Conservation (phyloP, 1,140 invertebrate species). For the Drosophila tsacasi region DNA sequence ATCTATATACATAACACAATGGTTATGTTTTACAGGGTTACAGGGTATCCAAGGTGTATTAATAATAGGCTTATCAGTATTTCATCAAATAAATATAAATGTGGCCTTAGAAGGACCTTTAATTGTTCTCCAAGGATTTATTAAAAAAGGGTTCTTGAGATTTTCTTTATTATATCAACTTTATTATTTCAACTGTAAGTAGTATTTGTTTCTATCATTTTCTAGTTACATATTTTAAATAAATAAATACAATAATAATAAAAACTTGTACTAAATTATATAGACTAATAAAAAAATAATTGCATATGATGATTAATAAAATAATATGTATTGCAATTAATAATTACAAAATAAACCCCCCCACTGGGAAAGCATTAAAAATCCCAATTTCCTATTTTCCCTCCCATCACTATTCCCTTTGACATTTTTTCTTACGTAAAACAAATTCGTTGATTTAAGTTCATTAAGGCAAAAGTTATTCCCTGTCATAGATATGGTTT, state of each 20-base stretch:
- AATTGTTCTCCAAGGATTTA: background rate
- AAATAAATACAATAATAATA: too few relatives aligned
- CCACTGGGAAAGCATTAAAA: background rate
- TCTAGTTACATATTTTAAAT: too few relatives aligned
- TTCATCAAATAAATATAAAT: background rate
- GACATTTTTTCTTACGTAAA: background rate
- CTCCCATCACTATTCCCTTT: background rate
- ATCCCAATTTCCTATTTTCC: background rate
- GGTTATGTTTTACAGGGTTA: conserved; percentile 16
- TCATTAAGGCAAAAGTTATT: background rate
- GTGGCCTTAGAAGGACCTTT: fast-evolving
- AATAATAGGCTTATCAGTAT: too few relatives aligned
- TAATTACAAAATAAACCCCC: background rate
- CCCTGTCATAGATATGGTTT: conserved; percentile 5
- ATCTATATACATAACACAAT: conserved; percentile 17
- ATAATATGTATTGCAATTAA: background rate
- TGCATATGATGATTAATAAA: too few relatives aligned
- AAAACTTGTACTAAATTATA: too few relatives aligned
- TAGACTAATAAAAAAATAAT: too few relatives aligned
- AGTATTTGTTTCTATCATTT: too few relatives aligned
- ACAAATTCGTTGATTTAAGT: background rate
- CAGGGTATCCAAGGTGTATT: background rate
- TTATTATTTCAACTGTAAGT: too few relatives aligned
- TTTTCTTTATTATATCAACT: too few relatives aligned
- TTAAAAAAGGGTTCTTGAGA: too few relatives aligned